phyloP scores from a whole-genome alignment of 2,797 vertebrate species.

The Lacerta bilineata region DNA sequence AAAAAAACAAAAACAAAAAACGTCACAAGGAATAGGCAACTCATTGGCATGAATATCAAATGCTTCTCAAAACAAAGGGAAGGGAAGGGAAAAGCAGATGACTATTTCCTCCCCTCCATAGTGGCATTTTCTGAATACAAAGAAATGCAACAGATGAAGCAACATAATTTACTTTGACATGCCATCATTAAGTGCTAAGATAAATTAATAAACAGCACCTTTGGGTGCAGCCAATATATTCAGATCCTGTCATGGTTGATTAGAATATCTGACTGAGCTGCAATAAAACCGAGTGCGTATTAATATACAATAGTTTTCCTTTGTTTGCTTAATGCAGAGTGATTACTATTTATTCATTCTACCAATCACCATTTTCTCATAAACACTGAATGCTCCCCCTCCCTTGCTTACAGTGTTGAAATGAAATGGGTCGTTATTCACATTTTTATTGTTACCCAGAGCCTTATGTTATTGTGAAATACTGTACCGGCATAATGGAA shows the following conservation, averaged over 20 bases:
- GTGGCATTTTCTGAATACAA: conserved; percentile 53
- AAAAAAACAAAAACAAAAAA: not conserved
- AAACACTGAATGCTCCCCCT: conserved; percentile 63
- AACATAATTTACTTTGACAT: conserved; percentile 74
- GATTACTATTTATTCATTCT: conserved; percentile 76
- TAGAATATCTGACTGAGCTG: conserved; percentile 69
- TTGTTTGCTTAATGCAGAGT: conserved; percentile 77
- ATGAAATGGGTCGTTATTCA: conserved; percentile 74
- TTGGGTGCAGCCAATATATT: conserved; percentile 74
- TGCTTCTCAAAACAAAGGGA: conserved; percentile 48
- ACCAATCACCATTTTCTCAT: conserved; percentile 71
- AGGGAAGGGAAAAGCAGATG: conserved; percentile 1
- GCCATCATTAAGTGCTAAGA: conserved; percentile 75
- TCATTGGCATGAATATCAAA: conserved; percentile 1
- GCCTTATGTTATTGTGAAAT: conserved; percentile 70
- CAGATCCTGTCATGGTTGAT: conserved; percentile 69
- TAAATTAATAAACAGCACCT: conserved; percentile 80
- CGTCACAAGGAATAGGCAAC: conserved; percentile 14
- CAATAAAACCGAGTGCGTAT: conserved; percentile 71
- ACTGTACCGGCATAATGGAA: conserved; percentile 55
- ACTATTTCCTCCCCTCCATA: conserved; percentile 7
- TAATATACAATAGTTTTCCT: conserved; percentile 69
- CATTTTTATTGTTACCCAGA: conserved; percentile 76
- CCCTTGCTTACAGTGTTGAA: conserved; percentile 69
- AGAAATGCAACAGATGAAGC: conserved; percentile 58